Conservation (phyloP, 2,113 vertebrate species). For the Calyptomena viridis region DNA sequence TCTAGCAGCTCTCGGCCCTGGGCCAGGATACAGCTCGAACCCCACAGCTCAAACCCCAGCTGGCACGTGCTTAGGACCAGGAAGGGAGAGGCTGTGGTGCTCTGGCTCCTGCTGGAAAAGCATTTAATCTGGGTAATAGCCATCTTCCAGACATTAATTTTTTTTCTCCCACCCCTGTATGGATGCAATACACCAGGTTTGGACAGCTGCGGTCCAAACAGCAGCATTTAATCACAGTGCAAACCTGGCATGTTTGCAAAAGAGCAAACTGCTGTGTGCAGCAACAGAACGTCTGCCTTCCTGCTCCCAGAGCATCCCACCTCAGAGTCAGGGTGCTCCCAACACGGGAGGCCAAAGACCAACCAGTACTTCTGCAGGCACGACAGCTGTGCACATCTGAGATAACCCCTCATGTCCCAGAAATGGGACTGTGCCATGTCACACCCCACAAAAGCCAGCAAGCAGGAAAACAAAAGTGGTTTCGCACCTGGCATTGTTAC, state of each 20-base stretch:
- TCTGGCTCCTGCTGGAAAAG: neutral
- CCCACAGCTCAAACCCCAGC: neutral
- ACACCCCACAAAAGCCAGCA: neutral
- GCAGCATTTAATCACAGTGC: neutral
- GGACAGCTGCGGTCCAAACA: constrained; percentile 36
- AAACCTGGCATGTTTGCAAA: neutral
- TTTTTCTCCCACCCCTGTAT: neutral
- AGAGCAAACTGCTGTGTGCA: neutral
- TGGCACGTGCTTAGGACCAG: neutral
- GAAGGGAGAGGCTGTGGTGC: neutral
- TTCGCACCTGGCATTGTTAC: neutral
- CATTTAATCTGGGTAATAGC: neutral
- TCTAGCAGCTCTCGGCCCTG: neutral
- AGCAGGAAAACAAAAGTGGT: neutral
- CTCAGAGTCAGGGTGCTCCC: neutral
- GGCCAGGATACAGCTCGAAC: neutral
- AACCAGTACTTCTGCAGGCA: neutral
- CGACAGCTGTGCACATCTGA: fast-evolving
- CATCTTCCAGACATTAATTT: neutral
- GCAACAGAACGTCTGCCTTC: neutral
- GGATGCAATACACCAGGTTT: neutral
- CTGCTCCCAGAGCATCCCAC: neutral
- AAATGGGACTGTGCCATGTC: neutral
- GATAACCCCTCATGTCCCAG: neutral
- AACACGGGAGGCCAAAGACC: neutral